Evolutionary conservation across 2,888 invertebrate genomes (phyloP).

Genomic region (Abrostola tripartita): DNA sequence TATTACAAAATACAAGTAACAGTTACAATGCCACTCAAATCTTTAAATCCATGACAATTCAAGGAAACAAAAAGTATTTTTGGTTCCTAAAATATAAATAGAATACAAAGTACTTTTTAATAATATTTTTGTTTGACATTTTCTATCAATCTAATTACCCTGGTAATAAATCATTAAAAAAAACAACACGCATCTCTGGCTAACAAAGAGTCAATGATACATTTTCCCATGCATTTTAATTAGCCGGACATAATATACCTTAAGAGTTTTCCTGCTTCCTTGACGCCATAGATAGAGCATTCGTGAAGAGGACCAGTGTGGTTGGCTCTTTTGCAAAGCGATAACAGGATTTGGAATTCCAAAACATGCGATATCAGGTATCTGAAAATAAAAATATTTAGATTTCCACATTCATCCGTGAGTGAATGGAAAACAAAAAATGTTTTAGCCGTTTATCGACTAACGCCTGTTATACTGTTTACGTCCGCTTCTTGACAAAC

Average conservation of each 20-base stretch:
- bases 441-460: neutral
- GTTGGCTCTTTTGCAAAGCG: slow-evolving; percentile 91
- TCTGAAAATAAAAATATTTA: slow-evolving; percentile 65
- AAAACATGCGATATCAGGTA: slow-evolving; percentile 91
- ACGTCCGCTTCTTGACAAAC: no score
- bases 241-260: slow-evolving; percentile 73
- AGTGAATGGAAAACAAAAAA: slow-evolving; percentile 1
- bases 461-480: neutral
- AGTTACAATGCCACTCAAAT: no score
- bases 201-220: slow-evolving; percentile 23
- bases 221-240: slow-evolving; percentile 42
- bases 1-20: no score
- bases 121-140: no score
- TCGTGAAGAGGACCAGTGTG: slow-evolving; percentile 90
- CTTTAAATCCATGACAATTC: no score
- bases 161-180: no score
- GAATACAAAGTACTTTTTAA: no score
- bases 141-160: no score
- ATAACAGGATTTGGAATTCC: slow-evolving; percentile 93
- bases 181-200: slow-evolving; percentile 20
- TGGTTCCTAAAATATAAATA: no score
- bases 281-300: slow-evolving; percentile 91
- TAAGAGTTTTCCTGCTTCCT: slow-evolving; percentile 90
- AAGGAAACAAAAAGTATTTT: no score
- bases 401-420: slow-evolving; percentile 1